These are phyloP conservation scores for Tyrophagus putrescentiae DNA, from an alignment of 1,140 invertebrate species.

Conservation along the genomic window DNA sequence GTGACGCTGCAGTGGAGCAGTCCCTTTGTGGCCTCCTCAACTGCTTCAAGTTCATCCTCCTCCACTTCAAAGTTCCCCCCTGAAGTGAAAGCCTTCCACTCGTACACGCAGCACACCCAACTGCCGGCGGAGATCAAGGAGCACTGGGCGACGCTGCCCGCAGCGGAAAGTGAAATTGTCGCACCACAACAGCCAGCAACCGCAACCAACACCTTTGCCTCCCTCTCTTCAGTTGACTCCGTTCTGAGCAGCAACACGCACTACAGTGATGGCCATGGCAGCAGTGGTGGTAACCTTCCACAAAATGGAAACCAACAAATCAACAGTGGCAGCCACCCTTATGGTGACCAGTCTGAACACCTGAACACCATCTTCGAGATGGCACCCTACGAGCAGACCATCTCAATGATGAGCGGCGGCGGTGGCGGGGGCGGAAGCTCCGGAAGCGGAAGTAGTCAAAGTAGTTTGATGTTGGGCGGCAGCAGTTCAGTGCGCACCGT, in stretches of 20 bases:
- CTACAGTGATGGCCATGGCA: neutral
- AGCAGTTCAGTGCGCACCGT: neutral
- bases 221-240: neutral
- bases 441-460: no score
- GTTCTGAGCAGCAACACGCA: neutral
- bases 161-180: neutral
- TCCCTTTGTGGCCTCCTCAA: neutral
- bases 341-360: no score
- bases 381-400: neutral
- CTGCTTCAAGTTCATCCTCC: no score
- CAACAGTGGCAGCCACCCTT: no score
- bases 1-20: neutral
- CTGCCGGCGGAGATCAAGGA: neutral
- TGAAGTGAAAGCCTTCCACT: constrained; percentile 13
- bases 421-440: neutral
- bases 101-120: neutral
- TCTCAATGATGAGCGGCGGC: neutral
- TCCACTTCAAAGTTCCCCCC: no score
- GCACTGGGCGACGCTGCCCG: neutral
- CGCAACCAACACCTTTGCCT: neutral
- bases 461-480: neutral
- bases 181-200: neutral
- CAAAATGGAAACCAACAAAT: no score
- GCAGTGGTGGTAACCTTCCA: no score
- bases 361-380: neutral